Evolutionary conservation across 2,797 vertebrate genomes (phyloP).

Genomic region (Leptoclinus maculatus): DNA sequence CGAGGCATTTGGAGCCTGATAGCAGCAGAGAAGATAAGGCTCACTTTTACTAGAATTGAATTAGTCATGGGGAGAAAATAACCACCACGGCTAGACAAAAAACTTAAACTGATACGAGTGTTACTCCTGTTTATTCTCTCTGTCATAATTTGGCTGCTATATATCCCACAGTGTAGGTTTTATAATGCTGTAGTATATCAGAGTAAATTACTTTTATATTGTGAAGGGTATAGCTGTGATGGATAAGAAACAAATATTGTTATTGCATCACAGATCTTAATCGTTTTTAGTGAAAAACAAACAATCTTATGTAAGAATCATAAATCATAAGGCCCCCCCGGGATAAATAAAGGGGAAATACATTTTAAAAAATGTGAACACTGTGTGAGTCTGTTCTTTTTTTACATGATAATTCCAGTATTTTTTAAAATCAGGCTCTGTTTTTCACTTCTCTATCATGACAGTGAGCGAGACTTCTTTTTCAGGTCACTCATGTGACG

Average conservation of each 20-base stretch:
- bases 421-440: neutral
- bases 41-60: constrained; percentile 31
- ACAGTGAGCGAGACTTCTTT: neutral
- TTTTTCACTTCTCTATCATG: neutral
- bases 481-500: neutral
- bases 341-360: too few species aligned
- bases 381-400: neutral
- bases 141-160: neutral
- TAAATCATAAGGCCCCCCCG: neutral
- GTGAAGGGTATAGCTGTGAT: neutral
- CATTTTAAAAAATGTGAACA: too few species aligned
- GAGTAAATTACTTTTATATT: neutral
- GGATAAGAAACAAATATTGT: neutral
- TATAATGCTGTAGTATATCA: neutral
- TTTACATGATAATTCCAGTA: neutral
- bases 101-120: neutral
- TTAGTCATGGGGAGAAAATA: constrained; percentile 35
- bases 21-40: constrained; percentile 58
- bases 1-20: constrained; percentile 45
- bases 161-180: neutral
- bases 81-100: constrained; percentile 1
- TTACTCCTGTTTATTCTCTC: constrained; percentile 9
- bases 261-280: too few species aligned
- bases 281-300: neutral
- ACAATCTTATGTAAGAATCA: neutral